A percentile compares a stretch with the other conserved stretches of the same genome.
Conservation (phyloP, 1,140 invertebrate genomes). For the Drosophila biarmipes region DNA sequence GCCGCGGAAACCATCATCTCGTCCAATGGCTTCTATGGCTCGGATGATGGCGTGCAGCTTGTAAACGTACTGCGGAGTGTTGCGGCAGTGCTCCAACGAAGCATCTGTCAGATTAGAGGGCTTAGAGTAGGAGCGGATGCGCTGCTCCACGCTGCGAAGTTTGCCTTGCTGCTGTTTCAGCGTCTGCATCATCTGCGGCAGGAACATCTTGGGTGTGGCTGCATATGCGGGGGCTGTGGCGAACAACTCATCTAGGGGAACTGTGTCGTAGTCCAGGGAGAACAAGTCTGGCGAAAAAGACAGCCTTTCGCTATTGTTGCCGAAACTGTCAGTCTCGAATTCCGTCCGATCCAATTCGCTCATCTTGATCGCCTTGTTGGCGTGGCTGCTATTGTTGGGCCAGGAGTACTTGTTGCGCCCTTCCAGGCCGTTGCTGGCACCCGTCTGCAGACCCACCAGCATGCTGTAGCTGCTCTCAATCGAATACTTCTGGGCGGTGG, state of each 20-base stretch:
- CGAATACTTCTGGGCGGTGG: conserved; percentile 65
- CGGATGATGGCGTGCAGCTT: conserved; percentile 57
- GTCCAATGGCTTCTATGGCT: conserved; percentile 65
- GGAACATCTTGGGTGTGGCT: conserved; percentile 23
- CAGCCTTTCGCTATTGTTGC: conserved; percentile 60
- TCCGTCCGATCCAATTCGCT: conserved; percentile 76
- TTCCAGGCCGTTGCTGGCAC: conserved; percentile 71
- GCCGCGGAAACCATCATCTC: conserved; percentile 43
- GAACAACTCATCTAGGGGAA: conserved; percentile 73
- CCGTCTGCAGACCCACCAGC: conserved; percentile 74
- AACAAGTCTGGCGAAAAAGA: conserved; percentile 72
- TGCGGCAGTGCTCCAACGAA: conserved; percentile 50
- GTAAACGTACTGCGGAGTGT: conserved; percentile 55
- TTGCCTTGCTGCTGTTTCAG: conserved; percentile 63
- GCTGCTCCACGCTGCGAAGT: conserved; percentile 58
- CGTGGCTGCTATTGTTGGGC: conserved; percentile 52
- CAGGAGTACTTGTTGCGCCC: conserved; percentile 77
- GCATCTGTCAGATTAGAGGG: conserved; percentile 45
- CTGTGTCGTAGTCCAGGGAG: conserved; percentile 62
- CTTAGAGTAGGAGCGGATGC: conserved; percentile 56
- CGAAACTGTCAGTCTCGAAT: conserved; percentile 62
- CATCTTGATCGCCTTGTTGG: conserved; percentile 66
- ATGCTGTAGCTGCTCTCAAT: conserved; percentile 82
- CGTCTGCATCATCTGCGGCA: conserved; percentile 62
- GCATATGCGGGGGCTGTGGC: conserved; percentile 36